A percentile compares a stretch with the other conserved stretches of the same genome.
phyloP scores from a whole-genome alignment of 2,888 invertebrate genomes.

The Polydrusus tereticollis region DNA sequence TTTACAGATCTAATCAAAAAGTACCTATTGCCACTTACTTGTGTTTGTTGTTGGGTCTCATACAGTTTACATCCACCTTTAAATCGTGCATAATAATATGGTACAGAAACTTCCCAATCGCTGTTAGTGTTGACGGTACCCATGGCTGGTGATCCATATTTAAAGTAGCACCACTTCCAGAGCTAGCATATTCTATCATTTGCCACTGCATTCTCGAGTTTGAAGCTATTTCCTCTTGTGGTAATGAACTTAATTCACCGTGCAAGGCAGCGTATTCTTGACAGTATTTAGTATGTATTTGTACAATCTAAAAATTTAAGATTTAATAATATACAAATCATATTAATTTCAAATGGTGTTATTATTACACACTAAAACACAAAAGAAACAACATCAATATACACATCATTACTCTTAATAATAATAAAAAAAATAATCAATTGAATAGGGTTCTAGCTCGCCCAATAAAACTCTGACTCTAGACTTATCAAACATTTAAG shows the following conservation, averaged over 20 bases:
- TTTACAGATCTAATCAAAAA: too few species aligned
- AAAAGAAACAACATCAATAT: too few species aligned
- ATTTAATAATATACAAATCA: too few species aligned
- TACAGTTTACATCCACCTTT: constrained; percentile 82
- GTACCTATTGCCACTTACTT: constrained; percentile 60
- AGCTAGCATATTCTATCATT: constrained; percentile 69
- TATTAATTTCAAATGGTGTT: too few species aligned
- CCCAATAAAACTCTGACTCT: too few species aligned
- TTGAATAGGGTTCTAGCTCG: too few species aligned
- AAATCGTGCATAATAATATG: constrained; percentile 88
- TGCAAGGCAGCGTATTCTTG: constrained; percentile 57
- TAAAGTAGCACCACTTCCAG: constrained; percentile 58
- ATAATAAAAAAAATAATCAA: too few species aligned
- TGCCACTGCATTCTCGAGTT: constrained; percentile 84
- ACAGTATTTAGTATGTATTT: constrained; percentile 63
- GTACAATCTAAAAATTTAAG: constrained; percentile 53
- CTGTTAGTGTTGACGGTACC: constrained; percentile 75
- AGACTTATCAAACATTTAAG: too few species aligned
- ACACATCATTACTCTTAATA: too few species aligned
- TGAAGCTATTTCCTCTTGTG: constrained; percentile 53
- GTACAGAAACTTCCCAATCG: constrained; percentile 87
- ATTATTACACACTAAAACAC: too few species aligned
- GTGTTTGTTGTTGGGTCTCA: constrained; percentile 70
- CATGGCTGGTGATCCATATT: constrained; percentile 71
- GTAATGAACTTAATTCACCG: constrained; percentile 55